Conservation (phyloP, 2,797 vertebrate genomes). For the Diplodus sargus region DNA sequence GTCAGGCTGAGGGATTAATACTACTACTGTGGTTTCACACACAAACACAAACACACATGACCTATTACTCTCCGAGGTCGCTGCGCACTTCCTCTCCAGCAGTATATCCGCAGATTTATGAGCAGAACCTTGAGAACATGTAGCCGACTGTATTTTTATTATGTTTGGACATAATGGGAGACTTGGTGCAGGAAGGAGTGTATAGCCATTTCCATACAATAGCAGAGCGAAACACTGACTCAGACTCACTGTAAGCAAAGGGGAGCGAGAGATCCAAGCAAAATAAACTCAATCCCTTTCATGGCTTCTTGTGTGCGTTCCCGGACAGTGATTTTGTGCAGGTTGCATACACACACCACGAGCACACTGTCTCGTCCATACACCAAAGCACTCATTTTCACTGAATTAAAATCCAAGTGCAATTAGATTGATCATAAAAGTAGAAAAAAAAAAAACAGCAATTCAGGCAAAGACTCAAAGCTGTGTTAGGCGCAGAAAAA, state of each 20-base stretch:
- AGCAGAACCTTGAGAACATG: slow-evolving; percentile 52
- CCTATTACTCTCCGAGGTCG: slow-evolving; percentile 39
- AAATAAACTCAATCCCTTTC: slow-evolving; percentile 63
- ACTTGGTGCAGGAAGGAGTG: slow-evolving; percentile 29
- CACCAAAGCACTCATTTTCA: slow-evolving; percentile 21
- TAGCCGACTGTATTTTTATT: slow-evolving; percentile 56
- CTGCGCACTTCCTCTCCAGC: slow-evolving; percentile 34
- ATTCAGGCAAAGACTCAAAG: slow-evolving; percentile 1
- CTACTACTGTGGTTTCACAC: slow-evolving; percentile 40
- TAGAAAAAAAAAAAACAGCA: background rate
- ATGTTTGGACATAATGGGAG: slow-evolving; percentile 51
- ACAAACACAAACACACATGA: slow-evolving; percentile 55
- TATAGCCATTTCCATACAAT: slow-evolving; percentile 65
- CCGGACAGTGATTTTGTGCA: slow-evolving; percentile 49
- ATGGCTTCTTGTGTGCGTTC: slow-evolving; percentile 27
- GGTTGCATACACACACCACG: slow-evolving; percentile 23
- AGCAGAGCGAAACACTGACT: slow-evolving; percentile 44
- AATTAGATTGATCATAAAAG: slow-evolving; percentile 43
- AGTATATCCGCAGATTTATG: slow-evolving; percentile 30
- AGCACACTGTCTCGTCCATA: background rate
- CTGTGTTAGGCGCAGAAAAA: slow-evolving; percentile 9
- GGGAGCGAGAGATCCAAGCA: slow-evolving; percentile 54
- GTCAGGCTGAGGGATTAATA: slow-evolving; percentile 60
- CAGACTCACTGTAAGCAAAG: slow-evolving; percentile 42
- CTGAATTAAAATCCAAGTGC: slow-evolving; percentile 42